Evolutionary conservation across 1,140 invertebrate genomes (phyloP).

Genomic region (Nilaparvata lugens): DNA sequence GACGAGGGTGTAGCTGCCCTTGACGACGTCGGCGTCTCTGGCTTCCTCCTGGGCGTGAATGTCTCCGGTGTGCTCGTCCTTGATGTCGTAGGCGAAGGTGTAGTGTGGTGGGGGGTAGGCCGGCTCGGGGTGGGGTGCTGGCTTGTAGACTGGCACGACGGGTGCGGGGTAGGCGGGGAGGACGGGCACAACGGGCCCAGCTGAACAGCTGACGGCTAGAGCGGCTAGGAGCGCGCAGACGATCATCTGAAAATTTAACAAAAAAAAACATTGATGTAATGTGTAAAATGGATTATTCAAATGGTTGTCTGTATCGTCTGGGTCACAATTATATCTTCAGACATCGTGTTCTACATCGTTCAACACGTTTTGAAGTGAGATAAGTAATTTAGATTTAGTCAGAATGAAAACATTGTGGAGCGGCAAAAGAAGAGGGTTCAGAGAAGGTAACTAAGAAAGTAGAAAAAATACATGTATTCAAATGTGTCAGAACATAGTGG

Average conservation of each 20-base stretch:
- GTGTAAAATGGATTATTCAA: too few relatives aligned
- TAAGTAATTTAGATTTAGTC: too few relatives aligned
- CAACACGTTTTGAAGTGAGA: too few relatives aligned
- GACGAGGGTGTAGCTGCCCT: constrained; percentile 24
- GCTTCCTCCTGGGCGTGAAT: constrained; percentile 32
- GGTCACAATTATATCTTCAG: too few relatives aligned
- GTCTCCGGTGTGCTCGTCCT: constrained; percentile 32
- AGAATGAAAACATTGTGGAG: too few relatives aligned
- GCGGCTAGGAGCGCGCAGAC: not conserved
- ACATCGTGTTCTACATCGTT: too few relatives aligned
- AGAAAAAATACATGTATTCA: too few relatives aligned
- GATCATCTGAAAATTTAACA: not conserved
- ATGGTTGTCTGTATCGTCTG: too few relatives aligned
- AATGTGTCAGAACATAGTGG: too few relatives aligned
- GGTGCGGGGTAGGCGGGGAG: constrained; percentile 22
- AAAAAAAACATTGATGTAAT: too few relatives aligned
- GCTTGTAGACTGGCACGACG: constrained; percentile 24
- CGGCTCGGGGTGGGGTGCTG: not conserved
- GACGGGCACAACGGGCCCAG: constrained; percentile 17
- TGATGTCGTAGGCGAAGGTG: constrained; percentile 33
- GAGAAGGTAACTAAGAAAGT: too few relatives aligned
- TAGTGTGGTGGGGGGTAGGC: constrained; percentile 24
- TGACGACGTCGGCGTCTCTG: constrained; percentile 22
- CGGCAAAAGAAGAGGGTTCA: too few relatives aligned
- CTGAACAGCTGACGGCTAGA: not conserved